Conservation (phyloP, 2,797 vertebrate genomes). For the Pagetopsis macropterus region DNA sequence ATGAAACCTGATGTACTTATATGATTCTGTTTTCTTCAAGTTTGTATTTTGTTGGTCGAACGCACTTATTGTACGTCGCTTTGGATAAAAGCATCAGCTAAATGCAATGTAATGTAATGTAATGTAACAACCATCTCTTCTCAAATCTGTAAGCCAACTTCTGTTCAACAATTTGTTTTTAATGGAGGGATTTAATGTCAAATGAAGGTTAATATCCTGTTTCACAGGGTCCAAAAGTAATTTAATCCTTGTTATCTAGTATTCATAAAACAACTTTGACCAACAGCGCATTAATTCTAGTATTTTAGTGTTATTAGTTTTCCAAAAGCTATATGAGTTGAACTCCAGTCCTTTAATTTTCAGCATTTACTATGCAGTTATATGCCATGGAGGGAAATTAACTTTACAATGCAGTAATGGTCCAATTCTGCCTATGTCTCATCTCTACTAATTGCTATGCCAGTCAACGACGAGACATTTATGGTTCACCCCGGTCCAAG, state of each 20-base stretch:
- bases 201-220: conserved; percentile 4
- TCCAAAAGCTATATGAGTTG: neutral
- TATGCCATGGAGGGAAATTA: conserved; percentile 1
- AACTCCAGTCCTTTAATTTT: conserved; percentile 5
- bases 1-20: too few species aligned
- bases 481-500: conserved; percentile 5
- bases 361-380: conserved; percentile 9
- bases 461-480: conserved; percentile 25
- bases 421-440: conserved; percentile 14
- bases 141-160: neutral
- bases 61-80: too few species aligned
- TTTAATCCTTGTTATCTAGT: neutral
- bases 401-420: conserved; percentile 9
- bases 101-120: too few species aligned
- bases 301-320: conserved; percentile 14
- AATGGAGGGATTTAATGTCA: neutral
- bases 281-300: conserved; percentile 10
- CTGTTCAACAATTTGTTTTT: neutral
- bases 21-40: too few species aligned
- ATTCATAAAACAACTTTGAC: neutral
- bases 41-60: too few species aligned
- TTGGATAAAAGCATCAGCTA: too few species aligned
- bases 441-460: conserved; percentile 25
- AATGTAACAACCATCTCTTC: too few species aligned
- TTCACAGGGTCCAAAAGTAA: conserved; percentile 4